phyloP scores from a whole-genome alignment of 2,888 invertebrate species.

The Tetranychus truncatus region DNA sequence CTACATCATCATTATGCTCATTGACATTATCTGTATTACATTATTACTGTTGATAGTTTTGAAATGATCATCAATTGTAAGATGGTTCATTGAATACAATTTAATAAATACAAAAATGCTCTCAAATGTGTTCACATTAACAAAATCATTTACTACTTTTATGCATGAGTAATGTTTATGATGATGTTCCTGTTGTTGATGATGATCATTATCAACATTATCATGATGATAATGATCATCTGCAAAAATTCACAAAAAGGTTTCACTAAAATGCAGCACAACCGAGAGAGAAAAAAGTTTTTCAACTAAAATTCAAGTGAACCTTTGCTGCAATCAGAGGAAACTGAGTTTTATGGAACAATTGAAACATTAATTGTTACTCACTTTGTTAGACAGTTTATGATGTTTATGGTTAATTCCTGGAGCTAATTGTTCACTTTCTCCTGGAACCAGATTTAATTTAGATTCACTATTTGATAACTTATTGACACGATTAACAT shows the following conservation, averaged over 20 bases:
- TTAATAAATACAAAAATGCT: background rate
- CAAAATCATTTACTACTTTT: background rate
- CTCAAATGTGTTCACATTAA: background rate
- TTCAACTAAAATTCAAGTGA: too few species aligned
- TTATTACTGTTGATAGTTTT: too few species aligned
- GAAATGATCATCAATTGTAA: background rate
- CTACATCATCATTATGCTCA: background rate
- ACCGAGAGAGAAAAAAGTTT: too few species aligned
- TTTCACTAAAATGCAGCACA: too few species aligned
- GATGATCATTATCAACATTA: background rate
- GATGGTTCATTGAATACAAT: background rate
- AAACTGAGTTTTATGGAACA: background rate
- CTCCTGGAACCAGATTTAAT: background rate
- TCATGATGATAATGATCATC: background rate
- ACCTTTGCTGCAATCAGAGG: too few species aligned
- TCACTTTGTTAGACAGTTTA: background rate
- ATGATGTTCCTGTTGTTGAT: background rate
- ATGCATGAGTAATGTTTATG: background rate
- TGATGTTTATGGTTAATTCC: slow-evolving; percentile 1
- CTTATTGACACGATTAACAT: background rate
- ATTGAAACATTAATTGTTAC: background rate
- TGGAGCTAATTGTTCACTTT: background rate
- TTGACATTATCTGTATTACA: background rate
- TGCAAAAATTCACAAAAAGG: too few species aligned
- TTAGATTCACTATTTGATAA: background rate